Conservation (phyloP, 2,797 vertebrate genomes). For the Anas bahamensis region DNA sequence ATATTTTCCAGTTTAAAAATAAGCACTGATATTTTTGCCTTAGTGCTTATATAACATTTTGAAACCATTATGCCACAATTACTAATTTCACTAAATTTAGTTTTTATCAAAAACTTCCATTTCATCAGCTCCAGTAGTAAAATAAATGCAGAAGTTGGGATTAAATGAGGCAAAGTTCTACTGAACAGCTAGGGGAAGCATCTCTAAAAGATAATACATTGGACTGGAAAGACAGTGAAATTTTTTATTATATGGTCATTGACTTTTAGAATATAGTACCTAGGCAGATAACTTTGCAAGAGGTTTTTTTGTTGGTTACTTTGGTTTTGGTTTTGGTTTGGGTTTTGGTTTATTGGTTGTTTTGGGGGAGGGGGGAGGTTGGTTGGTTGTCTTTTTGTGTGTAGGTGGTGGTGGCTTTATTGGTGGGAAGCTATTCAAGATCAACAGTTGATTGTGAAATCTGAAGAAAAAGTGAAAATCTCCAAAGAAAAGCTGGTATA, state of each 20-base stretch:
- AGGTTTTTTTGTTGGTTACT: neutral
- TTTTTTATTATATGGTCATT: neutral
- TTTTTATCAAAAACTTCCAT: neutral
- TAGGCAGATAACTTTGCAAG: neutral
- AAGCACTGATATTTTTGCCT: neutral
- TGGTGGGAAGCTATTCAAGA: neutral
- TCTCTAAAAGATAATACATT: neutral
- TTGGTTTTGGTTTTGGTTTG: neutral
- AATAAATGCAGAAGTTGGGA: neutral
- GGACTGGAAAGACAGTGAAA: neutral
- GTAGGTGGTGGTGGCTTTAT: neutral
- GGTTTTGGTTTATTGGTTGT: neutral
- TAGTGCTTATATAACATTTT: neutral
- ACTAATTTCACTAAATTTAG: neutral
- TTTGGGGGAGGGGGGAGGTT: rapidly evolving
- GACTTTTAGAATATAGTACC: neutral
- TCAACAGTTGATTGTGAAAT: neutral
- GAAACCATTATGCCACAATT: neutral
- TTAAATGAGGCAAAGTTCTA: neutral
- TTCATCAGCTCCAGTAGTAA: neutral
- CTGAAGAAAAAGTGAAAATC: neutral
- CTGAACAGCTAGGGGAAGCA: neutral
- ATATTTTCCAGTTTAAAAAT: neutral
- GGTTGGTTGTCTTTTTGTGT: neutral
- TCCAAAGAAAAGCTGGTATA: neutral